Percentiles rank a stretch among this genome's conserved stretches.
phyloP scores from a whole-genome alignment of 35 echinoderm and acorn worm genomes.

The Ophiothrix spiculata region DNA sequence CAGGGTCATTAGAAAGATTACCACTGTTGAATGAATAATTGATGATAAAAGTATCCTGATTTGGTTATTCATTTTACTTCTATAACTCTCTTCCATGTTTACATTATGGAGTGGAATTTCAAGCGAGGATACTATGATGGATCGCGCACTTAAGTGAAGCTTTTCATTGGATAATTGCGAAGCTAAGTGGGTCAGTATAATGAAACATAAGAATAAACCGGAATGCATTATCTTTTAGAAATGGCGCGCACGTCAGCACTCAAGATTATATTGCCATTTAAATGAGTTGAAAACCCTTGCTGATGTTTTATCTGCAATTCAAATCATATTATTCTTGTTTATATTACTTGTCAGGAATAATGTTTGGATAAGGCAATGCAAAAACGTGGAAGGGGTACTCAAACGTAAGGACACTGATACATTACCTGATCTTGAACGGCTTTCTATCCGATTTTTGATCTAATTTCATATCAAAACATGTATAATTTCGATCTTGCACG shows the following conservation, averaged over 20 bases:
- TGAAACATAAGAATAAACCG: not conserved
- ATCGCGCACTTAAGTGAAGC: not conserved
- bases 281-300: not conserved
- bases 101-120: slow-evolving; percentile 2
- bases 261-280: not conserved
- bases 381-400: not conserved
- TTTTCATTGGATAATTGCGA: not conserved
- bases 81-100: not conserved
- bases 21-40: not conserved
- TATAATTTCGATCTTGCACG: too few species aligned
- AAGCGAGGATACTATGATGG: not conserved
- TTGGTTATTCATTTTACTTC: slow-evolving; percentile 1
- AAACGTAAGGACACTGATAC: not conserved
- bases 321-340: slow-evolving; percentile 4
- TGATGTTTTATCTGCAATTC: slow-evolving; percentile 11
- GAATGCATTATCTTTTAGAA: slow-evolving; percentile 5
- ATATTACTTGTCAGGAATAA: not conserved
- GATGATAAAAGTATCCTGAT: slow-evolving; percentile 8
- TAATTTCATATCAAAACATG: too few species aligned
- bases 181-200: not conserved
- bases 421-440: not conserved
- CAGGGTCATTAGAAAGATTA: slow-evolving; percentile 12
- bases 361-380: not conserved
- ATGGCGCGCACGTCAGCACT: not conserved
- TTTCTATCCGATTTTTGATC: too few species aligned